Conservation (phyloP, 2,797 vertebrate species). For the Sebastes wilsoni region DNA sequence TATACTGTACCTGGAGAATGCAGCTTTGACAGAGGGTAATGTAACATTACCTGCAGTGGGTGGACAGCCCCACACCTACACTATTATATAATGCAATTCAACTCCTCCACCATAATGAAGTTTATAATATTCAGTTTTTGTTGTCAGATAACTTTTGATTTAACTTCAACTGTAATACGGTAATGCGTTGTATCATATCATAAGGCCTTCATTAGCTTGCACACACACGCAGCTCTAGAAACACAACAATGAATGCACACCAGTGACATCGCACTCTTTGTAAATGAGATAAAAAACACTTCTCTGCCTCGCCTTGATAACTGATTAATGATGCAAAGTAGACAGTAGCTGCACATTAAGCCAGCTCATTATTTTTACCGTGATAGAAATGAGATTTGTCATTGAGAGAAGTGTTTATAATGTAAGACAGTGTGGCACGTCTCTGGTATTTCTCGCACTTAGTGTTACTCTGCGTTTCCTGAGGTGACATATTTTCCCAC, state of each 20-base stretch:
- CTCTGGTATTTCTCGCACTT: neutral
- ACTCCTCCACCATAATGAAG: neutral
- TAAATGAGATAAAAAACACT: neutral
- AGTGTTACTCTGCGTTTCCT: neutral
- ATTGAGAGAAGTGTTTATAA: conserved; percentile 14
- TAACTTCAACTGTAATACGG: neutral
- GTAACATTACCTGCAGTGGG: neutral
- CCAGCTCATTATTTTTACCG: conserved; percentile 13
- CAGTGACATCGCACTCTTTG: neutral
- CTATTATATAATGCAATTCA: neutral
- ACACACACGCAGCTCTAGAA: neutral
- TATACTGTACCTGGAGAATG: neutral
- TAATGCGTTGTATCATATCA: neutral
- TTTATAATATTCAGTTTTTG: neutral
- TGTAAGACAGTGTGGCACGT: neutral
- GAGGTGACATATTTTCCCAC: conserved; percentile 32
- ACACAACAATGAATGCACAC: neutral
- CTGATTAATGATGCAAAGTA: conserved; percentile 9
- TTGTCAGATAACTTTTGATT: neutral
- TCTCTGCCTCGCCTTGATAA: neutral
- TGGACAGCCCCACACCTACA: neutral
- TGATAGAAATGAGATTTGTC: conserved; percentile 32
- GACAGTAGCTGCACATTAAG: neutral
- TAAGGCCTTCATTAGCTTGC: neutral
- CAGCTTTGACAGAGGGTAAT: neutral